These are phyloP conservation scores for Nymphalis c-album DNA, from an alignment of 2,888 invertebrate species.

Conservation along the genomic window DNA sequence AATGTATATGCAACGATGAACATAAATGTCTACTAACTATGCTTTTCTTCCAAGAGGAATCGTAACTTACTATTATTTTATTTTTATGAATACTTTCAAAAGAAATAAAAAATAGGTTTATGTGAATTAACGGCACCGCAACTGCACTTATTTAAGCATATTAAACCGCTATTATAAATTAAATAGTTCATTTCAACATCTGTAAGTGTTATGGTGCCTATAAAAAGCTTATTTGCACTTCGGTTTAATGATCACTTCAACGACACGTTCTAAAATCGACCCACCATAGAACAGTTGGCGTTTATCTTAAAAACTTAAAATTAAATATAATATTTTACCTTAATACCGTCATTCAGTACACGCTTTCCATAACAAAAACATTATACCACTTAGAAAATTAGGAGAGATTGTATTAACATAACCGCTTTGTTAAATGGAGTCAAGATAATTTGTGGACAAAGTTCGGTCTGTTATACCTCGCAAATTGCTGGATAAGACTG, in stretches of 20 bases:
- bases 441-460: conserved; percentile 80
- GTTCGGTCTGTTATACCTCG: conserved; percentile 80
- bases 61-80: background rate
- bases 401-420: conserved; percentile 77
- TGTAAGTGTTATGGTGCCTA: conserved; percentile 67
- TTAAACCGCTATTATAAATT: conserved; percentile 68
- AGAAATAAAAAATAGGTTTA: conserved; percentile 7
- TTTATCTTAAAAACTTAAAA: conserved; percentile 44
- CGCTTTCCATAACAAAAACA: conserved; percentile 70
- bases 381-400: conserved; percentile 65
- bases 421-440: conserved; percentile 80
- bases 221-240: conserved; percentile 69
- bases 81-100: background rate
- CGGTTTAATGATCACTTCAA: conserved; percentile 63
- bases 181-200: conserved; percentile 66
- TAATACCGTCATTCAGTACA: conserved; percentile 67
- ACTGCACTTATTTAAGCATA: conserved; percentile 56
- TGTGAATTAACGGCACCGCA: conserved; percentile 42
- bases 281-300: conserved; percentile 45
- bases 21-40: background rate
- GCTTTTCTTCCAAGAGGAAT: background rate
- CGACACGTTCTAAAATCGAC: conserved; percentile 41
- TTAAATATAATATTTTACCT: conserved; percentile 64
- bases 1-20: too few species aligned
- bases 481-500: conserved; percentile 81